Conservation (phyloP, 2,888 invertebrate species). For the Pollenia angustigena region DNA sequence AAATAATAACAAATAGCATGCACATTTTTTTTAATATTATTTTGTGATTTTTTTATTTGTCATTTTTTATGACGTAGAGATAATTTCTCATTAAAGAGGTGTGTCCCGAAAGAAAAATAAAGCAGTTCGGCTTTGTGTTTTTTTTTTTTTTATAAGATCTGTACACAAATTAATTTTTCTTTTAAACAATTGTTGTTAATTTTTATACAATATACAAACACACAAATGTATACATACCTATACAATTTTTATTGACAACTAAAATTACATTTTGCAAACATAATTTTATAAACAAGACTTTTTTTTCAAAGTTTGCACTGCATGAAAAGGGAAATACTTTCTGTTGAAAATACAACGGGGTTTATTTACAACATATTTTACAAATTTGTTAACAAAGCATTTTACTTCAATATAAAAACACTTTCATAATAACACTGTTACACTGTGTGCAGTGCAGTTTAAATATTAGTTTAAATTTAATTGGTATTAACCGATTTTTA, state of each 20-base stretch:
- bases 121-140: not conserved
- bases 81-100: slow-evolving; percentile 44
- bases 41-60: slow-evolving; percentile 13
- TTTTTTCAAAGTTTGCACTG: not conserved
- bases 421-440: not conserved
- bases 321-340: slow-evolving; percentile 4
- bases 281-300: not conserved
- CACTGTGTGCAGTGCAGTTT: not conserved
- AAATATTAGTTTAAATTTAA: not conserved
- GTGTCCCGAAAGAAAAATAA: slow-evolving; percentile 20
- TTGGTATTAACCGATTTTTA: too few species aligned
- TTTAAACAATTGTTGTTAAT: not conserved
- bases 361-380: too few species aligned
- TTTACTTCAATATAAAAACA: too few species aligned
- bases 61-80: slow-evolving; percentile 26
- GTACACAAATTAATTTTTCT: slow-evolving; percentile 6
- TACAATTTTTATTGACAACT: not conserved
- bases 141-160: slow-evolving; percentile 1
- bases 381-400: too few species aligned
- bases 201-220: not conserved
- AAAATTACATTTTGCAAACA: not conserved
- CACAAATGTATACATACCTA: not conserved
- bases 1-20: slow-evolving; percentile 32
- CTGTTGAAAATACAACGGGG: too few species aligned
- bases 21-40: slow-evolving; percentile 10